A percentile compares a stretch with the other conserved stretches of the same genome.
phyloP scores from a whole-genome alignment of 2,113 vertebrate genomes.

The Eulemur macaco region DNA sequence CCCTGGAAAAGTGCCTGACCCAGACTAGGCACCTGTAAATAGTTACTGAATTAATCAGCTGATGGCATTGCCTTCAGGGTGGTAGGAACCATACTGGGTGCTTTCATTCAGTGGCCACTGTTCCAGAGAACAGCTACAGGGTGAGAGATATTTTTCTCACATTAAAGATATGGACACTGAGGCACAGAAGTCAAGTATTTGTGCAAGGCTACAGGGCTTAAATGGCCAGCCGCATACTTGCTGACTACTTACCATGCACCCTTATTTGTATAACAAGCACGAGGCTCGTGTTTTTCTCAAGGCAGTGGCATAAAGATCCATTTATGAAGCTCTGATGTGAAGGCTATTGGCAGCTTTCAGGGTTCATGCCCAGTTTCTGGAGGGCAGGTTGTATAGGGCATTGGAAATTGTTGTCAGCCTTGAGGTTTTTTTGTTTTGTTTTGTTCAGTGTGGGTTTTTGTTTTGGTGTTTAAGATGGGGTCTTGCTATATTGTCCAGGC shows the following conservation, averaged over 20 bases:
- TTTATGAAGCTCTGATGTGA: not conserved
- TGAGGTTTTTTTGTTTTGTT: no score
- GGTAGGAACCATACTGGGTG: not conserved
- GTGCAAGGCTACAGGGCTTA: not conserved
- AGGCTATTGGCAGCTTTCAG: not conserved
- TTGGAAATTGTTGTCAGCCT: not conserved
- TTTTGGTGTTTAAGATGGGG: not conserved
- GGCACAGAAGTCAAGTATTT: not conserved
- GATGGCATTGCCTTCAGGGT: not conserved
- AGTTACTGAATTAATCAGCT: not conserved
- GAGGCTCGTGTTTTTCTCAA: not conserved
- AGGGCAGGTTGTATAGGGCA: not conserved
- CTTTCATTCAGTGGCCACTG: not conserved
- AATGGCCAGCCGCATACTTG: not conserved
- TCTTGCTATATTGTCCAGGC: not conserved
- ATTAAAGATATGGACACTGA: not conserved
- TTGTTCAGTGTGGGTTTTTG: no score
- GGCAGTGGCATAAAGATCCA: not conserved
- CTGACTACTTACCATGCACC: rapidly evolving
- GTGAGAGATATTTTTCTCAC: not conserved
- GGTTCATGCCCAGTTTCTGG: not conserved
- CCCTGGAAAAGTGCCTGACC: not conserved
- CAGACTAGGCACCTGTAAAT: not conserved
- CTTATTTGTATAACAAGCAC: no score
- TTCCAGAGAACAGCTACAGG: not conserved